Conservation (phyloP, 2,113 vertebrate genomes). For the Vulpes lagopus region DNA sequence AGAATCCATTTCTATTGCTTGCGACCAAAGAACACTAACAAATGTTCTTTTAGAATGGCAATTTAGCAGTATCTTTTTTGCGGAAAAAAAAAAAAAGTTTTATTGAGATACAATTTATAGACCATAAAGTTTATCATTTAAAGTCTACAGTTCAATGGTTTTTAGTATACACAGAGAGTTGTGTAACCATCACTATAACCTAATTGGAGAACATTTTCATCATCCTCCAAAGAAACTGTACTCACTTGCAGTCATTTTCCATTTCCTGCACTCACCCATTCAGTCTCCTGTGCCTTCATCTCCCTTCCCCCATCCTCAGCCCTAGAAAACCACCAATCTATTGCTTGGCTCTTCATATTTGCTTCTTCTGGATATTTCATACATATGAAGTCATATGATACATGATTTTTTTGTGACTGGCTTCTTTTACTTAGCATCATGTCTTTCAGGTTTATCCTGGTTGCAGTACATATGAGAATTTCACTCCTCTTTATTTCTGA, state of each 20-base stretch:
- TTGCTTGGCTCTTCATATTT: background rate
- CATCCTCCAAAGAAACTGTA: background rate
- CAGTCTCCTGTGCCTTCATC: background rate
- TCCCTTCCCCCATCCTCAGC: background rate
- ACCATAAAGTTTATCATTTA: background rate
- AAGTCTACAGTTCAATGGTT: background rate
- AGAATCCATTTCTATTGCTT: background rate
- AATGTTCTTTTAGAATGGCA: slow-evolving; percentile 19
- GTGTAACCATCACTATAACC: background rate
- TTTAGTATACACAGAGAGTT: background rate
- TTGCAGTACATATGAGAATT: background rate
- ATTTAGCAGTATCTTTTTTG: background rate
- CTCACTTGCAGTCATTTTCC: background rate
- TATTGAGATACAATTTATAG: background rate
- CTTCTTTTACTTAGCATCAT: background rate
- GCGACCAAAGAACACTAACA: background rate
- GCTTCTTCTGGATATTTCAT: background rate
- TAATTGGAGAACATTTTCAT: slow-evolving; percentile 17
- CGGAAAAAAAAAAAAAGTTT: background rate
- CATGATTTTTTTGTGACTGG: background rate
- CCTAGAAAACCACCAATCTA: background rate
- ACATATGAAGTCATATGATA: background rate
- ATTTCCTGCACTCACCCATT: background rate
- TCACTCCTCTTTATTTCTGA: background rate
- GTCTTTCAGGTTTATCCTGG: background rate